Evolutionary conservation across 2,113 vertebrate species (phyloP).

Genomic region (Motacilla alba): DNA sequence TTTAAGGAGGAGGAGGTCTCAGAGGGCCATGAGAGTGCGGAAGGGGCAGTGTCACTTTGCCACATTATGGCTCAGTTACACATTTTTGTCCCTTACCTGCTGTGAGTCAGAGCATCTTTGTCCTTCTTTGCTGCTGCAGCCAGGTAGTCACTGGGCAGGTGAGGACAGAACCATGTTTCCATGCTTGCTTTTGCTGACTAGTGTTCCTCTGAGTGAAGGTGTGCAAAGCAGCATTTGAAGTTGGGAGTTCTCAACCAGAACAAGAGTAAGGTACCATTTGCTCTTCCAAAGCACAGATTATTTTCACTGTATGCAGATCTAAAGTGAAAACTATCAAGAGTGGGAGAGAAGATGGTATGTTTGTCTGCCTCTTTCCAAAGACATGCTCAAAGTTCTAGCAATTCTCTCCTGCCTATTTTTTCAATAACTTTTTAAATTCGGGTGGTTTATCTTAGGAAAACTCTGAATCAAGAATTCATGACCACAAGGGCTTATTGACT

Average conservation of each 20-base stretch:
- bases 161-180: background rate
- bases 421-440: background rate
- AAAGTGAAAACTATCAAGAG: background rate
- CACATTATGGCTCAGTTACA: background rate
- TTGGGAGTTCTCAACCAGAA: background rate
- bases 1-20: background rate
- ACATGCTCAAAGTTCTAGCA: background rate
- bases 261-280: background rate
- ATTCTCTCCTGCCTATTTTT: background rate
- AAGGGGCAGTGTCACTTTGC: background rate
- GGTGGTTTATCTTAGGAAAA: background rate
- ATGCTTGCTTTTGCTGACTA: background rate
- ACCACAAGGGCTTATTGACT: background rate
- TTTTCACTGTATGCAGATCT: background rate
- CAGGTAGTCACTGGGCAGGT: accelerated
- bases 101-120: background rate
- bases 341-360: background rate
- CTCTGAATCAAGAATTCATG: background rate
- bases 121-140: background rate
- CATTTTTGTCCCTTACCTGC: background rate
- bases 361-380: background rate
- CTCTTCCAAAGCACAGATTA: background rate
- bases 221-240: background rate
- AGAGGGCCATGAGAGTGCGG: background rate
- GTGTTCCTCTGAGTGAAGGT: background rate